Conservation (phyloP, 2,888 invertebrate species). For the Ommatoiulus sabulosus region DNA sequence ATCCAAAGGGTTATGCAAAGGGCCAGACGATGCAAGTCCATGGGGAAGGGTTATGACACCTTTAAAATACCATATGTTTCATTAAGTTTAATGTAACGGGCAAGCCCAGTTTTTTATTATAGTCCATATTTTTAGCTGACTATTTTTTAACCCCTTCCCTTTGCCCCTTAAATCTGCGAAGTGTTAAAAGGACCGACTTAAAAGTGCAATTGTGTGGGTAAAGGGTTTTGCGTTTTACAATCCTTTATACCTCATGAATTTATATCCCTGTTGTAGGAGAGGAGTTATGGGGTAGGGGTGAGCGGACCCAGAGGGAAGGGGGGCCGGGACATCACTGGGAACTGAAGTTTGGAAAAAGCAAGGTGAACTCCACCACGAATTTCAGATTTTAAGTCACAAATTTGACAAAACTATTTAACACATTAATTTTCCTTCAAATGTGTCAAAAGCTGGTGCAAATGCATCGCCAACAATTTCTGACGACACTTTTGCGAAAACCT, state of each 20-base stretch:
- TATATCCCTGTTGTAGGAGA: not conserved
- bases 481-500: too few species aligned
- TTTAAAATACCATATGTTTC: not conserved
- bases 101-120: not conserved
- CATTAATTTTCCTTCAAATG: too few species aligned
- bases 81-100: not conserved
- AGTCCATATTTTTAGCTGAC: not conserved
- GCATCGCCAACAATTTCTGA: too few species aligned
- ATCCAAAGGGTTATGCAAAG: not conserved
- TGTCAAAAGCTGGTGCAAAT: too few species aligned
- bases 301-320: not conserved
- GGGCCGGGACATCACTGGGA: not conserved
- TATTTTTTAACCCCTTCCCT: conserved; percentile 9
- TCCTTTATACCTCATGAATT: not conserved
- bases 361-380: too few species aligned
- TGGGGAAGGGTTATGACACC: not conserved
- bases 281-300: not conserved
- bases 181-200: not conserved
- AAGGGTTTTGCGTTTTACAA: not conserved
- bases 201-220: conserved; percentile 7
- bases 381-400: too few species aligned
- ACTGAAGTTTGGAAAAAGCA: too few species aligned
- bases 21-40: not conserved
- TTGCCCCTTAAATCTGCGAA: not conserved
- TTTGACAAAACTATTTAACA: too few species aligned